Conservation (phyloP, 2,888 invertebrate species). For the Drosophila gaucha region DNA sequence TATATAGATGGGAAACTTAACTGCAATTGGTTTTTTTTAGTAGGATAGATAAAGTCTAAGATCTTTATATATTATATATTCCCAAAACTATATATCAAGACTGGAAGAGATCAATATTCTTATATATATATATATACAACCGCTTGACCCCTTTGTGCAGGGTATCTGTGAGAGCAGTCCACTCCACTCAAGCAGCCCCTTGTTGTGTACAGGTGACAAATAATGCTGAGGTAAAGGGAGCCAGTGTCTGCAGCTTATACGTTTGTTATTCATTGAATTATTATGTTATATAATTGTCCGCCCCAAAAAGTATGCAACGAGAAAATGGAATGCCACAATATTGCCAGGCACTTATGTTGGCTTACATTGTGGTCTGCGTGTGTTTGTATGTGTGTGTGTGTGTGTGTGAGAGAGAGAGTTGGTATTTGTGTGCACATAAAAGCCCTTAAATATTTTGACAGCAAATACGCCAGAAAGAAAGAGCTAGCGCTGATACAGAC, state of each 20-base stretch:
- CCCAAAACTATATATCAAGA: too few relatives aligned
- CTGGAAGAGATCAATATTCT: too few relatives aligned
- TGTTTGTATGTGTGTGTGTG: slow-evolving; percentile 2
- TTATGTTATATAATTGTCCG: slow-evolving; percentile 64
- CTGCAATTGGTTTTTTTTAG: too few relatives aligned
- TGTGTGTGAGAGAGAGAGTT: not conserved
- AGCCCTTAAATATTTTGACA: slow-evolving; percentile 71
- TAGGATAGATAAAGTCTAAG: too few relatives aligned
- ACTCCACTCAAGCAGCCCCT: too few relatives aligned
- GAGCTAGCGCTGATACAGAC: not conserved
- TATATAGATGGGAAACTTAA: too few relatives aligned
- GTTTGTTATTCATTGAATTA: slow-evolving; percentile 72
- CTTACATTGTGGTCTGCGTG: slow-evolving; percentile 3
- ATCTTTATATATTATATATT: too few relatives aligned
- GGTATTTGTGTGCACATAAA: slow-evolving; percentile 18
- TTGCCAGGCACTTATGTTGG: slow-evolving; percentile 12
- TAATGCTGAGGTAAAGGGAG: slow-evolving; percentile 14
- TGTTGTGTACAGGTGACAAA: slow-evolving; percentile 20
- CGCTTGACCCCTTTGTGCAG: too few relatives aligned
- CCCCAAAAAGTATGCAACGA: slow-evolving; percentile 44
- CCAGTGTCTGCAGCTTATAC: slow-evolving; percentile 9
- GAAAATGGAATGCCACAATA: slow-evolving; percentile 55
- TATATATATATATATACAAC: too few relatives aligned
- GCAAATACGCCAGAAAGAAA: slow-evolving; percentile 24
- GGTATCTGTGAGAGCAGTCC: too few relatives aligned